A percentile compares a stretch with the other conserved stretches of the same genome.
Conservation (phyloP, 1,140 invertebrate species). For the Drosophila quadrilineata region DNA sequence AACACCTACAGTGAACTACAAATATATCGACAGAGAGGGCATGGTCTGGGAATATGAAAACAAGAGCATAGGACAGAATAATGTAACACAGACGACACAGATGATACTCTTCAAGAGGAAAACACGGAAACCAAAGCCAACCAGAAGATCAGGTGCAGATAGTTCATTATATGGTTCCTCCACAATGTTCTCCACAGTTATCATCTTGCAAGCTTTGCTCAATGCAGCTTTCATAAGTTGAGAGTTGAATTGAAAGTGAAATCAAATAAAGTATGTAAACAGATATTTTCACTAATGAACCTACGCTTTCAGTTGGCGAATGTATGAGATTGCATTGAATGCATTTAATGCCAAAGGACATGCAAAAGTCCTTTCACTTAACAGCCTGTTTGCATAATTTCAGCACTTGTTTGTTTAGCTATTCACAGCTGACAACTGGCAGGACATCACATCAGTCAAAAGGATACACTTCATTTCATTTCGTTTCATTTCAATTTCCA, state of each 20-base stretch:
- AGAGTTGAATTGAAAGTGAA: too few species aligned
- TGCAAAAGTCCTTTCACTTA: conserved; percentile 45
- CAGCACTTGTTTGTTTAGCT: conserved; percentile 61
- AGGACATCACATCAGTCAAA: conserved; percentile 8
- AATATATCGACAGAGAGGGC: neutral
- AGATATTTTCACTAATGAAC: conserved; percentile 55
- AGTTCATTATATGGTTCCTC: too few species aligned
- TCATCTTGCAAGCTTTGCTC: too few species aligned
- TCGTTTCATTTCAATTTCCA: conserved; percentile 48
- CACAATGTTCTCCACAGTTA: too few species aligned
- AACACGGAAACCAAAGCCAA: neutral
- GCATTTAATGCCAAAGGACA: conserved; percentile 1
- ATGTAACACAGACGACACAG: neutral
- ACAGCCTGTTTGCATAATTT: too few species aligned
- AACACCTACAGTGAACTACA: neutral
- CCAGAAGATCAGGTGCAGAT: too few species aligned
- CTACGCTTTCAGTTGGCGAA: conserved; percentile 47
- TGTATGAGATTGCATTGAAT: conserved; percentile 32
- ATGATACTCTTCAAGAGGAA: conserved; percentile 11
- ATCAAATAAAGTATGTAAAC: neutral
- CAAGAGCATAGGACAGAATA: neutral
- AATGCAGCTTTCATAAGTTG: too few species aligned
- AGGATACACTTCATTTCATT: conserved; percentile 20
- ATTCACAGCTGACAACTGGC: conserved; percentile 39
- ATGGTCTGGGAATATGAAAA: conserved; percentile 11